These are phyloP conservation scores for Molanna angustata DNA, from an alignment of 2,888 invertebrate genomes.

Conservation along the genomic window DNA sequence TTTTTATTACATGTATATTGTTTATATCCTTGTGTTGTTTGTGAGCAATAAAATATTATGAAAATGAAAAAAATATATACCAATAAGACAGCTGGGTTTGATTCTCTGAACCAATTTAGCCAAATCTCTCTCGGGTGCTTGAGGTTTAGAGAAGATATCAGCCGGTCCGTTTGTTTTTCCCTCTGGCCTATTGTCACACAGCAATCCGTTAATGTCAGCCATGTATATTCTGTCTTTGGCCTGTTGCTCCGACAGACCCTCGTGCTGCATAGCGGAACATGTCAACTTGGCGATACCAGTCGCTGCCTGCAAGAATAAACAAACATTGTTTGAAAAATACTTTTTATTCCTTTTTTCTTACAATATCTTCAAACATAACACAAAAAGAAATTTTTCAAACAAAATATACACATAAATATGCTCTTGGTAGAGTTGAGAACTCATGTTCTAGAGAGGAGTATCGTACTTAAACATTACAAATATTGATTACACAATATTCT, in stretches of 20 bases:
- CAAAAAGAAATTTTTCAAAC: too few relatives aligned
- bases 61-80: slow-evolving; percentile 49
- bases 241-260: slow-evolving; percentile 60
- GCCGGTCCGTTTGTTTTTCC: slow-evolving; percentile 70
- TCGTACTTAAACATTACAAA: too few relatives aligned
- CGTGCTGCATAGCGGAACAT: slow-evolving; percentile 83
- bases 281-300: slow-evolving; percentile 90
- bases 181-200: slow-evolving; percentile 66
- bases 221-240: slow-evolving; percentile 91
- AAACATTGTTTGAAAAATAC: background rate
- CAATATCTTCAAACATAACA: too few relatives aligned
- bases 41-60: too few relatives aligned
- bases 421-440: too few relatives aligned
- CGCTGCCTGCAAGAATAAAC: slow-evolving; percentile 64
- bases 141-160: slow-evolving; percentile 71
- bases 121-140: slow-evolving; percentile 74
- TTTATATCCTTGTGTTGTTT: too few relatives aligned
- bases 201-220: slow-evolving; percentile 90
- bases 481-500: too few relatives aligned
- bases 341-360: too few relatives aligned
- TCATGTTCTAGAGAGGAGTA: too few relatives aligned
- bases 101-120: slow-evolving; percentile 75
- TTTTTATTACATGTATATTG: too few relatives aligned
- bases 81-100: slow-evolving; percentile 86
- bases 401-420: too few relatives aligned